Evolutionary conservation across 2,113 vertebrate species (phyloP).

Genomic region (Caranx ignobilis): DNA sequence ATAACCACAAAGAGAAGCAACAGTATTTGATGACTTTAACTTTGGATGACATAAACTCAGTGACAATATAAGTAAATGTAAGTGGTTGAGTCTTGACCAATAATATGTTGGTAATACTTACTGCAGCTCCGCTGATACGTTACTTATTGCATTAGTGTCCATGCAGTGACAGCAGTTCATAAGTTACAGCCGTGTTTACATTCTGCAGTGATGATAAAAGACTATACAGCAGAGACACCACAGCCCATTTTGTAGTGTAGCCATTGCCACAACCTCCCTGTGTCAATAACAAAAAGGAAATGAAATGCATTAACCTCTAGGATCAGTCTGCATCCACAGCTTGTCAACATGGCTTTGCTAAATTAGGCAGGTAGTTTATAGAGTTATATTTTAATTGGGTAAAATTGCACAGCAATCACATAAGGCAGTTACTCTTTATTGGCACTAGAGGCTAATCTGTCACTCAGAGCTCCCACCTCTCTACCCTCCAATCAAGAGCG

Average conservation of each 20-base stretch:
- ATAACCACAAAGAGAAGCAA: neutral
- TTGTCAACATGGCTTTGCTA: conserved; percentile 33
- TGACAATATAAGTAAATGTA: conserved; percentile 3
- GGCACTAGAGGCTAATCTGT: conserved; percentile 36
- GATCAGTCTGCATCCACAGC: conserved; percentile 30
- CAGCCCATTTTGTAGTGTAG: neutral
- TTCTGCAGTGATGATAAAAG: conserved; percentile 37
- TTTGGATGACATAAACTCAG: neutral
- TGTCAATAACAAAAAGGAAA: conserved; percentile 57
- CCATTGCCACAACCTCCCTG: conserved; percentile 36
- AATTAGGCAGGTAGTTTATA: conserved; percentile 37
- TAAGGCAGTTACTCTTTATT: conserved; percentile 30
- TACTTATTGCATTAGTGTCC: conserved; percentile 45
- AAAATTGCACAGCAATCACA: conserved; percentile 54
- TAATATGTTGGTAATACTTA: conserved; percentile 24
- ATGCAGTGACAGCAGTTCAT: conserved; percentile 45
- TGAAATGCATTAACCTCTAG: conserved; percentile 55
- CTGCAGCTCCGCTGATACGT: conserved; percentile 32
- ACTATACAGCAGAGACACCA: conserved; percentile 24
- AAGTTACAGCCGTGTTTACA: conserved; percentile 59
- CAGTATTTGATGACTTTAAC: neutral
- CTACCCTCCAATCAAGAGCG: conserved; percentile 1
- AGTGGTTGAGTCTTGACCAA: neutral
- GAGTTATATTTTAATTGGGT: conserved; percentile 47
- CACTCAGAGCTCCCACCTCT: conserved; percentile 27